Conservation (phyloP, 2,113 vertebrate species). For the Ammodramus savannarum region DNA sequence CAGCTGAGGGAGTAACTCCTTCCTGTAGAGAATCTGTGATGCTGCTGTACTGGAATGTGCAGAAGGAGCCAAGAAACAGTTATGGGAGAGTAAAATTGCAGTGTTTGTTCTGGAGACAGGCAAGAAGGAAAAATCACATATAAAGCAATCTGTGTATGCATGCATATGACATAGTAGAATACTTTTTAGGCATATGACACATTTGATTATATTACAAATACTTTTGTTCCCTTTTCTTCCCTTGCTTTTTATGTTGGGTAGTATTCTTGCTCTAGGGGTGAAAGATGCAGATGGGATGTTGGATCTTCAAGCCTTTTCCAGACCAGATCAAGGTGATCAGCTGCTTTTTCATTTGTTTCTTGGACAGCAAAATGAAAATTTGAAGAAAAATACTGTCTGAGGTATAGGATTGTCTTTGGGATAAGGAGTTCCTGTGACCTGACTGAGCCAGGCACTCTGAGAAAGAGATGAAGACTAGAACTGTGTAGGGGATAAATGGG, state of each 20-base stretch:
- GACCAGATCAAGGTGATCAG: neutral
- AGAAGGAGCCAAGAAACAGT: constrained; percentile 38
- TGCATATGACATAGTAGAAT: neutral
- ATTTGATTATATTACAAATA: neutral
- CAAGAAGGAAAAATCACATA: neutral
- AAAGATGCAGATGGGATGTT: neutral
- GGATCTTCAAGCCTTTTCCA: neutral
- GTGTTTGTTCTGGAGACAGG: constrained; percentile 18
- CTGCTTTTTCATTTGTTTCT: neutral
- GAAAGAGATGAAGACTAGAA: neutral
- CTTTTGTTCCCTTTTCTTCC: neutral
- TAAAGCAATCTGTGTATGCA: neutral
- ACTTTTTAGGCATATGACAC: neutral
- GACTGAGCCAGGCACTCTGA: neutral
- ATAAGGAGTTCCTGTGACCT: neutral
- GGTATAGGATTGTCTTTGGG: neutral
- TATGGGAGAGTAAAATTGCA: constrained; percentile 43
- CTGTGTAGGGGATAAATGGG: neutral
- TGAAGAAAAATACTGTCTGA: neutral
- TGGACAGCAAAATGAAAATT: neutral
- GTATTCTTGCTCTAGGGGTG: neutral
- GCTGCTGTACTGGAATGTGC: neutral
- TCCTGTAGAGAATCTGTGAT: neutral
- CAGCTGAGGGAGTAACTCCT: neutral
- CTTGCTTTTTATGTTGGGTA: neutral